A percentile compares a stretch with the other conserved stretches of the same genome.
phyloP scores from a whole-genome alignment of 2,797 vertebrate genomes.

The Neosilurus hyrtlii region DNA sequence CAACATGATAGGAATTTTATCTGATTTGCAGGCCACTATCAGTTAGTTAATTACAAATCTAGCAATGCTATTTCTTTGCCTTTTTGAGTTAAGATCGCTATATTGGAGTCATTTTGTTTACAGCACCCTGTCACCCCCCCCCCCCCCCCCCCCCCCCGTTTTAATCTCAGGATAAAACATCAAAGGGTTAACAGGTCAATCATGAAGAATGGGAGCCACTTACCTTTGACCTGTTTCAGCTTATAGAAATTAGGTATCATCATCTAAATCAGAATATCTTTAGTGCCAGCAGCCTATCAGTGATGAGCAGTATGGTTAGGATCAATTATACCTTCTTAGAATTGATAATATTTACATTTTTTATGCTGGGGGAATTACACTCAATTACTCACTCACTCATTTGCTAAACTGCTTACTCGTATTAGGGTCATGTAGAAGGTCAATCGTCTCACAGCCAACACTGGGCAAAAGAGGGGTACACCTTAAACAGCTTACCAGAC shows the following conservation, averaged over 20 bases:
- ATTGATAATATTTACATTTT: background rate
- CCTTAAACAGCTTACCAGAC: too few species aligned
- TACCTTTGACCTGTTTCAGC: background rate
- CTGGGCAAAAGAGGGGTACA: too few species aligned
- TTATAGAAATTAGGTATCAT: background rate
- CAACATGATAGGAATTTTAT: background rate
- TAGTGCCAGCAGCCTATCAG: background rate
- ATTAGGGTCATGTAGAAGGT: too few species aligned
- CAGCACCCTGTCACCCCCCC: too few species aligned
- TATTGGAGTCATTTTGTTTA: background rate
- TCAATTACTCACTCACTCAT: too few species aligned
- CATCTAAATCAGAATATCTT: background rate
- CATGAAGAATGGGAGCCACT: background rate
- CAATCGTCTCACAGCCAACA: too few species aligned
- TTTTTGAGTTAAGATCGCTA: too few species aligned
- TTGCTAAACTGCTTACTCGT: too few species aligned
- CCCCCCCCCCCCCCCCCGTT: background rate
- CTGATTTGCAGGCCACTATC: too few species aligned
- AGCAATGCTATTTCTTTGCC: background rate
- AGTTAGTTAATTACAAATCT: background rate
- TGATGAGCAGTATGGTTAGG: background rate
- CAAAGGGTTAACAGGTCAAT: background rate
- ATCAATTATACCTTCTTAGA: background rate
- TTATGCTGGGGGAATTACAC: background rate
- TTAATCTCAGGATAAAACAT: background rate